Evolutionary conservation across 2,888 invertebrate genomes (phyloP).

Genomic region (Leptopilina drosophilae): DNA sequence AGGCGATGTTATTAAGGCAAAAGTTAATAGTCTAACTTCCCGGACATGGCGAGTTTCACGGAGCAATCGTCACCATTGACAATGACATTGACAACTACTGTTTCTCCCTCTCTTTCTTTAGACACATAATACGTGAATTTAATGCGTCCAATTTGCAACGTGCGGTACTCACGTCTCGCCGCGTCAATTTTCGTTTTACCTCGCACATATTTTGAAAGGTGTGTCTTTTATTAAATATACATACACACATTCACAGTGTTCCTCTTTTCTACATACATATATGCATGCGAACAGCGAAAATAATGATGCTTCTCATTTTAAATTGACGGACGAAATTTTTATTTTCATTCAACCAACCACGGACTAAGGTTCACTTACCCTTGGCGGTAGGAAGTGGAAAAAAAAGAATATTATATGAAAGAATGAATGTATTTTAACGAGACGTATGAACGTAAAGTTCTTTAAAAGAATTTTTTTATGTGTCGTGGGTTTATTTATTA

Average conservation of each 20-base stretch:
- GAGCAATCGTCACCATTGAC: constrained; percentile 71
- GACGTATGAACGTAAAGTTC: not conserved
- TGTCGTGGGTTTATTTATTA: constrained; percentile 21
- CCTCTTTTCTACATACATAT: not conserved
- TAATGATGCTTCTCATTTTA: constrained; percentile 28
- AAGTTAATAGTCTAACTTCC: constrained; percentile 73
- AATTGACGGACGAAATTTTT: constrained; percentile 18
- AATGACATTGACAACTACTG: constrained; percentile 71
- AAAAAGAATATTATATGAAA: not conserved
- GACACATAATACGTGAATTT: constrained; percentile 46
- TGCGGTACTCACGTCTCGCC: constrained; percentile 35
- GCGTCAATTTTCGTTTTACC: constrained; percentile 48
- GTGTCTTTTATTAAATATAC: constrained; percentile 16
- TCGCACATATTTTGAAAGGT: constrained; percentile 13
- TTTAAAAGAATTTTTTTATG: constrained; percentile 20
- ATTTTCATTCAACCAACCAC: constrained; percentile 21
- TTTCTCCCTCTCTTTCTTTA: not conserved
- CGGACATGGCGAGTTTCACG: constrained; percentile 75
- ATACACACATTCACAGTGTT: not conserved
- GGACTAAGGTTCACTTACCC: constrained; percentile 18
- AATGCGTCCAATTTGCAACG: constrained; percentile 47
- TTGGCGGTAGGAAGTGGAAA: not conserved
- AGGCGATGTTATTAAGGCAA: constrained; percentile 68
- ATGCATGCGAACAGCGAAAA: not conserved
- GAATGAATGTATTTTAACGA: constrained; percentile 12